Base-by-base conservation (phyloP, 2,113 vertebrate genomes). In the Colossoma macropomum region DNA sequence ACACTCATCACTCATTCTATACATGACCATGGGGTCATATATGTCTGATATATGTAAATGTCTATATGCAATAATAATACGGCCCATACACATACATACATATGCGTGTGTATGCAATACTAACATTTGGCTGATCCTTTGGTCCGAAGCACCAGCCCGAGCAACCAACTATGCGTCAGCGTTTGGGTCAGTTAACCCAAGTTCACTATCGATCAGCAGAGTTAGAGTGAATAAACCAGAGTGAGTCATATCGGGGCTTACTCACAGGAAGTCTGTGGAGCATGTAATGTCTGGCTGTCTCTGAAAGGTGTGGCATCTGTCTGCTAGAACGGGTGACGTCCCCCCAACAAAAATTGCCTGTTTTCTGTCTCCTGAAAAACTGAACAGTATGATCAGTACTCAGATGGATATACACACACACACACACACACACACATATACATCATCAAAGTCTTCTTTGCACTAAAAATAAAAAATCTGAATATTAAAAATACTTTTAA, bases 231-330 rank as follows among this genome's bases (percentile, higher is more conserved):
- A 38, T 28, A 27, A 27, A 62, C 41, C 34, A 25, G 9, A 4
- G 27, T 32, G 50, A 56, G 72, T 75, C 50, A 56, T 32, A 23
- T 23, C 7, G 48, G 7, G 7, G 48, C 21, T 75, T 81, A 65
- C 71, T 81, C 80, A 81, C 45, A 66, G 80, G 71, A 66, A 66
- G 60, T 12, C 59, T 27, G n/a, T 62, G 59, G 10, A 4, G 38
- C 4, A 10, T 52, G 30, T 28, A 66, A 32, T 63, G 23, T 19
- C 60, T 81, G 70, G 72, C 41, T 74, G 56, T 74, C 70, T 65
- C 15, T 75, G 28, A 32, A 81, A 81, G 79, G 80, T 81, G 70
- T 65, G 71, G 59, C 72, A 30, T 74, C 59, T 81, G 68, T 72
- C 30, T 72, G 27, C 28, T 10, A 69, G 30, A 11, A 38, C 1